Evolutionary conservation across 1,140 invertebrate genomes (phyloP).

Genomic region (Anastrepha ludens): DNA sequence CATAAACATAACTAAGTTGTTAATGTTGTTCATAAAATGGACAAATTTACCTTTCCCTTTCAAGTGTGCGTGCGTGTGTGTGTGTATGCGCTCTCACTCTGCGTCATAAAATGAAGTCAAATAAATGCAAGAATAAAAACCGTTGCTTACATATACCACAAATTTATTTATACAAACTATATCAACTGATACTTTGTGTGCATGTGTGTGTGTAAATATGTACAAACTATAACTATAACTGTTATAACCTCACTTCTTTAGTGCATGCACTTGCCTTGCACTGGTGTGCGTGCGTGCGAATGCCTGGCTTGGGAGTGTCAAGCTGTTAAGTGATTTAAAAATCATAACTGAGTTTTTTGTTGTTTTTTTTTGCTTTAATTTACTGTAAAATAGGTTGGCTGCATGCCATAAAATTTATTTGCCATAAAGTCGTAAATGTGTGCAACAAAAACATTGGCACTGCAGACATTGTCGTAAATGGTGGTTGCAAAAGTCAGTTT

Average conservation of each 20-base stretch:
- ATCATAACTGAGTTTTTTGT: not conserved
- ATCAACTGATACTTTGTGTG: too few relatives aligned
- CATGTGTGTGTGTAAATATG: too few relatives aligned
- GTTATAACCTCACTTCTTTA: not conserved
- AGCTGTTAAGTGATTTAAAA: constrained; percentile 34
- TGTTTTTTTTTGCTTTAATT: not conserved
- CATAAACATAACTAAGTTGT: too few relatives aligned
- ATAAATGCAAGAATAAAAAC: constrained; percentile 2
- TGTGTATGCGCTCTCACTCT: not conserved
- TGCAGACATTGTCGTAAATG: constrained; percentile 4
- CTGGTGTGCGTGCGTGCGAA: not conserved
- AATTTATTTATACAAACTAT: not conserved
- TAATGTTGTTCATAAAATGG: too few relatives aligned
- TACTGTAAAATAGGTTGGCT: not conserved
- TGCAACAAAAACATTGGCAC: not conserved
- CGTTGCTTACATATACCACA: not conserved
- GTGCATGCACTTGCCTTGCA: not conserved
- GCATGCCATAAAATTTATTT: constrained; percentile 1
- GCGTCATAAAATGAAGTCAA: not conserved
- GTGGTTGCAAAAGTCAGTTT: not conserved
- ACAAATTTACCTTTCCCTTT: not conserved
- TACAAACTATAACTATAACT: not conserved
- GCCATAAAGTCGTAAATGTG: not conserved
- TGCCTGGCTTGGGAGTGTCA: not conserved
- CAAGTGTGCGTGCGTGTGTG: not conserved